These are phyloP conservation scores for Tachyglossus aculeatus DNA, from an alignment of 2,797 vertebrate species.

Conservation along the genomic window DNA sequence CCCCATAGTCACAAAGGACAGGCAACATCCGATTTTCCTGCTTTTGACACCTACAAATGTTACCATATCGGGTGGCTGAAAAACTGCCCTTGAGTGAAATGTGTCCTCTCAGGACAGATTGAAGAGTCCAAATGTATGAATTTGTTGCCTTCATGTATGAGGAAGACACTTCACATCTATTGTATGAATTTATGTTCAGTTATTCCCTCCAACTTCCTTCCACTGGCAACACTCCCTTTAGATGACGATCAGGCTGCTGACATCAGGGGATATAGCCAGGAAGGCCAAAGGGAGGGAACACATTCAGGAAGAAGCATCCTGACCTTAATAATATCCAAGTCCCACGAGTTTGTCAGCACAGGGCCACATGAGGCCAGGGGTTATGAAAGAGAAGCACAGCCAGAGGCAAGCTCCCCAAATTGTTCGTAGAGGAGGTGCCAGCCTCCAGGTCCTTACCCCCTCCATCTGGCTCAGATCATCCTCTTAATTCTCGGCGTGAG, in stretches of 20 bases:
- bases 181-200: no score
- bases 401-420: neutral
- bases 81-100: neutral
- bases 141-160: no score
- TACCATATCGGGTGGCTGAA: neutral
- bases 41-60: constrained; percentile 40
- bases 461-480: neutral
- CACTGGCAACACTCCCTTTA: neutral
- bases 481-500: constrained; percentile 6
- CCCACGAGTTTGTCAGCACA: neutral
- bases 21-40: constrained; percentile 46
- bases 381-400: neutral
- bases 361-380: neutral
- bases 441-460: neutral
- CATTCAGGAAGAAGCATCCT: neutral
- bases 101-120: neutral
- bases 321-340: neutral
- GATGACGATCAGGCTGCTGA: neutral
- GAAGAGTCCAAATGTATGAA: no score
- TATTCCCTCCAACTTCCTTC: neutral
- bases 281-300: neutral
- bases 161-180: no score
- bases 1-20: constrained; percentile 52
- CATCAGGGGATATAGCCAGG: neutral
- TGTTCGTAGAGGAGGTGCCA: constrained; percentile 4